Evolutionary conservation across 2,797 vertebrate species (phyloP), one percentile per base, ranked within the genome.

Genomic region (Jordanella pulchra): DNA sequence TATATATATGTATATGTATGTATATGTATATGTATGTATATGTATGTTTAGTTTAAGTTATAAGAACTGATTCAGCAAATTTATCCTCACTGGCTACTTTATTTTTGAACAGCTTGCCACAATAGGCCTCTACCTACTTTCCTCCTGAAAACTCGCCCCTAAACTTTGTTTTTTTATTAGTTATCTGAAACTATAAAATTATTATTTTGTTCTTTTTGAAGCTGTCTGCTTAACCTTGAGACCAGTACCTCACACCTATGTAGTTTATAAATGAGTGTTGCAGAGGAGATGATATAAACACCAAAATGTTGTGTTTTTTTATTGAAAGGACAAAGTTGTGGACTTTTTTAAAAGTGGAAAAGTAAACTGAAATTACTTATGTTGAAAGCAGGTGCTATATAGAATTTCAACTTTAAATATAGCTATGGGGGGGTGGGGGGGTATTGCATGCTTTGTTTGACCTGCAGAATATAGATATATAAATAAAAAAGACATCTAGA

Each of bases 401-500:
- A 54, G 23, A 54, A 25, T 28, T 27, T 30, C 0, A 17, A 28
- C 15, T 56, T 30, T 18, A 3, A 56, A 17, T 56, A 1, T 56
- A 56, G n/a, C n/a, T n/a, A 55, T 28, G 14, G 15, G 14, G 10
- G 39, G 39, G 4, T 42, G 28, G 13, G 27, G 14, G 27, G 28
- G 18, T 17, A 15, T 32, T 45, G 44, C 44, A 45, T 45, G 44
- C 44, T 45, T 12, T 45, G 0, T 45, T 45, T 12, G 0, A 58
- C 28, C 56, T 32, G 7, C 9, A 32, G 45, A 30, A 6, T 11
- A 21, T 56, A 27, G n/a, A 9, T 11, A 30, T 1, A n/a, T 35
- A 23, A n/a, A 15, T 23, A 35, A 21, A 77, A 75, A 69, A n/a
- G n/a, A 61, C 65, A 45, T 45, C 64, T 39, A 58, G 47, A 55